Conservation (phyloP, 2,888 invertebrate genomes). For the Drosophila fulvimacula region DNA sequence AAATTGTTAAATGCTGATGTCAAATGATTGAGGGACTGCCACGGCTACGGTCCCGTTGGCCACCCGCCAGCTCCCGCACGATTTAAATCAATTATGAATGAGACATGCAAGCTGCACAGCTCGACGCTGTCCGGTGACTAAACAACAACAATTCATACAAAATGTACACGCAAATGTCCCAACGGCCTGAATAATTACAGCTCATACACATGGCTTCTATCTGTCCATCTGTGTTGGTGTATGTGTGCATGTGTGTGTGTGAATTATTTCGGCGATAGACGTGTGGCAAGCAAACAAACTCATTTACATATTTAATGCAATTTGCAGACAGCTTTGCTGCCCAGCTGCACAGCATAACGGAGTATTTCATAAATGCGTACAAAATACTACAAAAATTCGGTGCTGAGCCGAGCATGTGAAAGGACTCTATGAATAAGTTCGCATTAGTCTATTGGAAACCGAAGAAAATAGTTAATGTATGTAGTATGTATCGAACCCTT, state of each 20-base stretch:
- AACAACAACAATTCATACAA: slow-evolving; percentile 59
- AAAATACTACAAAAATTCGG: no score
- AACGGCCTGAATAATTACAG: slow-evolving; percentile 70
- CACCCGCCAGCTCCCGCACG: slow-evolving; percentile 4
- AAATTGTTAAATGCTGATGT: slow-evolving; percentile 28
- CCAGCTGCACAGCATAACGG: slow-evolving; percentile 46
- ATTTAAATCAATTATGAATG: slow-evolving; percentile 73
- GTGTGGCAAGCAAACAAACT: slow-evolving; percentile 67
- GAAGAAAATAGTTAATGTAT: neutral
- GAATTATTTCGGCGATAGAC: slow-evolving; percentile 25
- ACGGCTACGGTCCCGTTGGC: neutral
- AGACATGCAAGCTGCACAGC: slow-evolving; percentile 51
- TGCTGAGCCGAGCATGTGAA: neutral
- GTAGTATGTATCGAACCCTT: neutral
- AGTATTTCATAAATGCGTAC: slow-evolving; percentile 47
- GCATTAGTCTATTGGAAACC: neutral
- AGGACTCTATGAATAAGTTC: neutral
- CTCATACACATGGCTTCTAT: slow-evolving; percentile 19
- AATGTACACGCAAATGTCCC: slow-evolving; percentile 63
- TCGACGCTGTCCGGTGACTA: slow-evolving; percentile 38
- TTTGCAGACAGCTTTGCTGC: slow-evolving; percentile 57
- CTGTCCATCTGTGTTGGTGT: slow-evolving; percentile 10
- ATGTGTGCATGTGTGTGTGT: slow-evolving; percentile 1
- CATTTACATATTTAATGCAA: slow-evolving; percentile 80
- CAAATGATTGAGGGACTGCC: neutral